Evolutionary conservation across 1,140 invertebrate genomes (phyloP).

Genomic region (Pseudomyrmex dendroicus): DNA sequence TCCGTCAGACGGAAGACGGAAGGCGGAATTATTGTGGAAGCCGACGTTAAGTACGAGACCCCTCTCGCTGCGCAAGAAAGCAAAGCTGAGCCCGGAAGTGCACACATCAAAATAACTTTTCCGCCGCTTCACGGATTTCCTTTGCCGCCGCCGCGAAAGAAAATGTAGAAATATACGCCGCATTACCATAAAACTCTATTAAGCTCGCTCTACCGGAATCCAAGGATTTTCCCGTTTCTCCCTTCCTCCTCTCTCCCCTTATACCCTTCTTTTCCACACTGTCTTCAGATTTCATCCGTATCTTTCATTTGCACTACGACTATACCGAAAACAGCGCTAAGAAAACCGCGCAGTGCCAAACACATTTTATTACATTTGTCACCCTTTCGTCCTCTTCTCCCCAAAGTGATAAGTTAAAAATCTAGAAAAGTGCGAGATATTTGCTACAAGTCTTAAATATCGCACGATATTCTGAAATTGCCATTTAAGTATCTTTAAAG

Average conservation of each 20-base stretch:
- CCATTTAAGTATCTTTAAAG: no score
- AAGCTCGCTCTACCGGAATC: conserved; percentile 55
- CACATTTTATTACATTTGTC: neutral
- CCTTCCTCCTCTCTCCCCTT: conserved; percentile 8
- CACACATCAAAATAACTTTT: conserved; percentile 62
- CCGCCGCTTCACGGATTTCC: conserved; percentile 58
- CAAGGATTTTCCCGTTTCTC: conserved; percentile 42
- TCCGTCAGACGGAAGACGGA: conserved; percentile 60
- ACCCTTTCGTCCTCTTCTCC: no score
- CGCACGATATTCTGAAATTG: no score
- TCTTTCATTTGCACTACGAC: conserved; percentile 24
- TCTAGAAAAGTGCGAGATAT: neutral
- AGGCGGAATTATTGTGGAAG: conserved; percentile 57
- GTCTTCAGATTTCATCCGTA: conserved; percentile 25
- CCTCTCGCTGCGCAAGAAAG: conserved; percentile 36
- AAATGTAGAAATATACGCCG: conserved; percentile 61
- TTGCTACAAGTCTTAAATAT: no score
- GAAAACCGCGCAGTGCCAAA: conserved; percentile 16
- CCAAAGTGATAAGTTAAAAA: neutral
- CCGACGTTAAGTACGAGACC: conserved; percentile 52
- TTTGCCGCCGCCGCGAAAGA: conserved; percentile 51
- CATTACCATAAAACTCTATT: conserved; percentile 61
- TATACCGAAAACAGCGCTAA: conserved; percentile 12
- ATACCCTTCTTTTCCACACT: neutral
- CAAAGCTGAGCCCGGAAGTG: conserved; percentile 56